Evolutionary conservation across 2,888 invertebrate species (phyloP).

Genomic region (Ochlodes sylvanus): DNA sequence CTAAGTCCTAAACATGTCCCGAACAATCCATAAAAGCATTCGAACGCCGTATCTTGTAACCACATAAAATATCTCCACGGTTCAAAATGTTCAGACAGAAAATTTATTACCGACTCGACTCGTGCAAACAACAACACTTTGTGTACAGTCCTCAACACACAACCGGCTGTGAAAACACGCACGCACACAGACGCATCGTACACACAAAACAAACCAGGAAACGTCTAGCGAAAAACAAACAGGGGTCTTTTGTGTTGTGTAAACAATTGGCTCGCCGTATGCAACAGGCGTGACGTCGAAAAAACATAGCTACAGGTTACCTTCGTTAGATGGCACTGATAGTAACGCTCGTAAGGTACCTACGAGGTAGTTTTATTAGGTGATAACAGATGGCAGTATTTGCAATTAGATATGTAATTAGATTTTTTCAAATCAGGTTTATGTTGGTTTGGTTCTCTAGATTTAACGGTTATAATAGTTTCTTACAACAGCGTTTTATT

Average conservation of each 20-base stretch:
- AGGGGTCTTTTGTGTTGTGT: conserved; percentile 85
- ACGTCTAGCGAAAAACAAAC: conserved; percentile 86
- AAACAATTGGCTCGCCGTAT: conserved; percentile 80
- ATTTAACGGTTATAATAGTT: no score
- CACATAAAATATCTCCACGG: conserved; percentile 46
- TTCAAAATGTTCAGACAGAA: conserved; percentile 51
- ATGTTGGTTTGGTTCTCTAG: no score
- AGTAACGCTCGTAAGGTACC: neutral
- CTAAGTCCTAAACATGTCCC: neutral
- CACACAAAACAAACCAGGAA: conserved; percentile 85
- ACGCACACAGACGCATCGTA: conserved; percentile 62
- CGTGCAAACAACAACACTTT: conserved; percentile 80
- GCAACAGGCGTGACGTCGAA: conserved; percentile 82
- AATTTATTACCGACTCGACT: conserved; percentile 73
- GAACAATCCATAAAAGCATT: conserved; percentile 34
- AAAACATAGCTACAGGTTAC: conserved; percentile 72
- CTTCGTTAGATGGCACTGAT: conserved; percentile 60
- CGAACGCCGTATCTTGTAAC: conserved; percentile 35
- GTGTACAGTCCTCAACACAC: conserved; percentile 73
- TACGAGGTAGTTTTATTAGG: conserved; percentile 4
- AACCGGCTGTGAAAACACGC: conserved; percentile 80
- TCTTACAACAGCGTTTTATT: no score
- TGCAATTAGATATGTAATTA: conserved; percentile 10
- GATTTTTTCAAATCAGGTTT: no score
- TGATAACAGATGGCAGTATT: conserved; percentile 61